phyloP scores from a whole-genome alignment of 2,888 invertebrate species.

The Danaus chrysippus region DNA sequence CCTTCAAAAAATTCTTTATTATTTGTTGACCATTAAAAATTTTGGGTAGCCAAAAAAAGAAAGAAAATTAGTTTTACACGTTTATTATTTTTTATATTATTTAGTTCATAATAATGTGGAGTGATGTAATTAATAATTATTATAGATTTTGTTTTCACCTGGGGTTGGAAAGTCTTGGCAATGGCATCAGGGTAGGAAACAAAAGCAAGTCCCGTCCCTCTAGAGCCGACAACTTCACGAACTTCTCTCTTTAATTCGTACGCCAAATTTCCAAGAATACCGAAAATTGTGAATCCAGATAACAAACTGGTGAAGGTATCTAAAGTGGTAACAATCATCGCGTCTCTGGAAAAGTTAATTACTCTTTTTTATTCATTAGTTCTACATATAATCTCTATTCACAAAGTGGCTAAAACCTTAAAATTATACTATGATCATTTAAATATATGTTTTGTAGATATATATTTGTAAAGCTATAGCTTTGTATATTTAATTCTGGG shows the following conservation, averaged over 20 bases:
- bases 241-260: conserved; percentile 81
- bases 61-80: no score
- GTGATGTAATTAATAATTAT: no score
- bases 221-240: conserved; percentile 81
- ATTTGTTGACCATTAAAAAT: no score
- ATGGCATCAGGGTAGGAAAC: conserved; percentile 92
- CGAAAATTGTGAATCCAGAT: conserved; percentile 90
- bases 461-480: no score
- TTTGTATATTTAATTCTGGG: no score
- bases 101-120: no score
- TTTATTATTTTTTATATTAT: no score
- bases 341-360: conserved; percentile 78
- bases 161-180: conserved; percentile 86
- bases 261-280: conserved; percentile 89
- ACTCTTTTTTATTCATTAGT: conserved; percentile 1
- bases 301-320: conserved; percentile 90
- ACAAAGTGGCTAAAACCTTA: no score
- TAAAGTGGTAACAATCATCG: conserved; percentile 87
- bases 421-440: no score
- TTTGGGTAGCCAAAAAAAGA: no score
- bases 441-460: no score
- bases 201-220: conserved; percentile 90
- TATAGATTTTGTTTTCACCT: conserved; percentile 60
- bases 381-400: background rate
- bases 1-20: no score